phyloP scores from a whole-genome alignment of 2,797 vertebrate genomes.

The Anisognathus igniventris region DNA sequence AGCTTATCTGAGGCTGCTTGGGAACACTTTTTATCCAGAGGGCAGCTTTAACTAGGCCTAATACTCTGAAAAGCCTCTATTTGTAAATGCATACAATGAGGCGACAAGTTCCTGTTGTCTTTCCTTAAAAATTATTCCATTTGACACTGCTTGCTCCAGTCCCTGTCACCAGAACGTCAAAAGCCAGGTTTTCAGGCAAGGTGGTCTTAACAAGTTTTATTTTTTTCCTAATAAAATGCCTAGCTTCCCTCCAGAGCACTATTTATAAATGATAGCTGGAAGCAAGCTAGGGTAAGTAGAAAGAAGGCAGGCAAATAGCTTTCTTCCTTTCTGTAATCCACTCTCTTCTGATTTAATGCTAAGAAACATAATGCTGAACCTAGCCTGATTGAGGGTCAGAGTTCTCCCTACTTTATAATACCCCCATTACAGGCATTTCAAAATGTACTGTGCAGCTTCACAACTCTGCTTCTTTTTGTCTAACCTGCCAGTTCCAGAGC shows the following conservation, averaged over 20 bases:
- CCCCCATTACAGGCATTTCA: background rate
- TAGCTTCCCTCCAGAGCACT: conserved; percentile 61
- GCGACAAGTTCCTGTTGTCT: conserved; percentile 78
- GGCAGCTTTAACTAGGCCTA: conserved; percentile 77
- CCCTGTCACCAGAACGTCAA: conserved; percentile 76
- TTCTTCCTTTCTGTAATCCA: conserved; percentile 30
- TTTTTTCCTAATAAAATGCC: conserved; percentile 60
- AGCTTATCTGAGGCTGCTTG: conserved; percentile 75
- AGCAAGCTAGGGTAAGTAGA: conserved; percentile 64
- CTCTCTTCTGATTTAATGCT: conserved; percentile 45
- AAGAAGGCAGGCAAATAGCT: conserved; percentile 56
- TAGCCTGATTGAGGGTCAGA: conserved; percentile 42
- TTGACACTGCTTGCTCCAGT: conserved; percentile 77
- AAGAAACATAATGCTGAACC: conserved; percentile 56
- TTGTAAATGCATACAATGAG: conserved; percentile 65
- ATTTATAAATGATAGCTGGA: conserved; percentile 80
- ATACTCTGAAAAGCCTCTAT: conserved; percentile 77
- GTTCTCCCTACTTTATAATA: conserved; percentile 13
- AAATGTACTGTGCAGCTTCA: background rate
- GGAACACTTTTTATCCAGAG: conserved; percentile 74
- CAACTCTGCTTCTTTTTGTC: background rate
- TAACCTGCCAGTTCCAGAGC: background rate
- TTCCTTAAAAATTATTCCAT: conserved; percentile 74
- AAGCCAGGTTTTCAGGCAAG: conserved; percentile 78
- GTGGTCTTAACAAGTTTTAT: conserved; percentile 67